Evolutionary conservation across 2,888 invertebrate species (phyloP), one percentile per base, ranked within the genome.

Genomic region (Callosobruchus maculatus): DNA sequence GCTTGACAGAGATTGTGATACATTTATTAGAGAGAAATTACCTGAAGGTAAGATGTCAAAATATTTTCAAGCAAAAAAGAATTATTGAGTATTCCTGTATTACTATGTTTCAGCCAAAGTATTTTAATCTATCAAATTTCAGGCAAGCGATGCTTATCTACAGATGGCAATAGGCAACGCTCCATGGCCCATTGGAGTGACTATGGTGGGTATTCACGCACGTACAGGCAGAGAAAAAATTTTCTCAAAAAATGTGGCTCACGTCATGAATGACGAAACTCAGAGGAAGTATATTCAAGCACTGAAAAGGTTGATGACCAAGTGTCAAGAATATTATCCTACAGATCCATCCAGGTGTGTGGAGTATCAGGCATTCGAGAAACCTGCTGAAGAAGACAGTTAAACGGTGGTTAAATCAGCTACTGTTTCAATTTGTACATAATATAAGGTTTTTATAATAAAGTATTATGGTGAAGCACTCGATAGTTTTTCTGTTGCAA

Each of bases 81-180:
- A n/a, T n/a, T n/a, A n/a, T n/a, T n/a, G n/a, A n/a, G n/a, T n/a
- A n/a, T n/a, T n/a, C n/a, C n/a, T n/a, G n/a, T n/a, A n/a, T n/a
- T n/a, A n/a, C n/a, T n/a, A n/a, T n/a, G n/a, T n/a, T n/a, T n/a
- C n/a, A n/a, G n/a, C n/a, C n/a, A n/a, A n/a, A n/a, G n/a, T n/a
- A n/a, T n/a, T n/a, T n/a, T n/a, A n/a, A n/a, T n/a, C n/a, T n/a
- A n/a, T n/a, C n/a, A n/a, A n/a, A 18, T 49, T 49, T 49, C 49
- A 95, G 92, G 99, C 99, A 0, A 98, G 97, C 87, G 98, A 98
- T 85, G 94, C 97, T 0, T 99, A 99, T 85, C 90, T 99, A 22
- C 98, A 99, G 88, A 98, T 99, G 98, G 99, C 99, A 0, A 99
- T 99, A 76, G 99, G 99, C 0, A 99, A 99, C 87, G 99, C 99